Evolutionary conservation across 2,113 vertebrate species (phyloP).

Genomic region (Heterochromis multidens): DNA sequence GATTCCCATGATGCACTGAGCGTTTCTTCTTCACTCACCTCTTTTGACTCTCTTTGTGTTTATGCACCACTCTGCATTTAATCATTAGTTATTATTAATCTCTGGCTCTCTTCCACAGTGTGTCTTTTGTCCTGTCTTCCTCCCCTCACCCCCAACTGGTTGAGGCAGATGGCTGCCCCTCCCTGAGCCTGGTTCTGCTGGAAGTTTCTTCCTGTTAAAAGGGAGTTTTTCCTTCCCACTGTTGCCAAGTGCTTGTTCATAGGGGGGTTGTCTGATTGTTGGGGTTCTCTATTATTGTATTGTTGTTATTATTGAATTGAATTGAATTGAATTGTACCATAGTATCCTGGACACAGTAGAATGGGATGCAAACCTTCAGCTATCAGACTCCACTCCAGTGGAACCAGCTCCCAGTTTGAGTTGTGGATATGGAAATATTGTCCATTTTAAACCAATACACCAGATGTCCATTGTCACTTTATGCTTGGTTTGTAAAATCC

Average conservation of each 20-base stretch:
- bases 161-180: background rate
- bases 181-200: fast-evolving
- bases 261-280: background rate
- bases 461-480: background rate
- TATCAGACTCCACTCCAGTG: background rate
- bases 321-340: background rate
- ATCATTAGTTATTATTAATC: background rate
- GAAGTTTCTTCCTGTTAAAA: background rate
- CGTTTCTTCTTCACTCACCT: background rate
- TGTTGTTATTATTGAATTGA: background rate
- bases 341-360: background rate
- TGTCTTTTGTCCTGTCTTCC: background rate
- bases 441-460: background rate
- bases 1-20: background rate
- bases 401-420: background rate
- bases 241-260: background rate
- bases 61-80: background rate
- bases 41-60: background rate
- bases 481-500: background rate
- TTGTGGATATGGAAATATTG: background rate
- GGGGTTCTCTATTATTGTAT: too few relatives aligned
- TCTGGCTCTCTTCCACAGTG: too few relatives aligned
- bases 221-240: background rate
- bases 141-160: background rate
- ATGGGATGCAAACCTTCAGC: background rate